Conservation (phyloP, 2,888 invertebrate species). For the Xestobium rufovillosum region DNA sequence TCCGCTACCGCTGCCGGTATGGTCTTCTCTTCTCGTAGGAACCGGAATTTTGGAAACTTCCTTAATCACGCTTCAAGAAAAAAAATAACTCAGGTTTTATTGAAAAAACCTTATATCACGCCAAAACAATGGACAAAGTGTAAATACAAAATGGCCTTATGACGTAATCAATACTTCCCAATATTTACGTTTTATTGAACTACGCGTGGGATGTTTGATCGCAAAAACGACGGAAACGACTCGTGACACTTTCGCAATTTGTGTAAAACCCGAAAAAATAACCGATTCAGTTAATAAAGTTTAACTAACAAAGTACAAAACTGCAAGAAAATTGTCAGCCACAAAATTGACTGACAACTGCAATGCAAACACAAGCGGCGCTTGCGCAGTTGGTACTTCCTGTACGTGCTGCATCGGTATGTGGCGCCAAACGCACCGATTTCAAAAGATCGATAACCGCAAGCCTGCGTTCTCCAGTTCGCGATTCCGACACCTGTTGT, state of each 20-base stretch:
- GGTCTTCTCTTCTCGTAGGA: slow-evolving; percentile 74
- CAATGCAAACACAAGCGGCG: slow-evolving; percentile 5
- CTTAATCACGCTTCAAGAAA: slow-evolving; percentile 16
- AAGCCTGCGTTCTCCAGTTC: no score
- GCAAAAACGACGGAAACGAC: neutral
- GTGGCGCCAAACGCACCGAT: no score
- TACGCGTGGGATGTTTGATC: neutral
- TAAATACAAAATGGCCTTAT: slow-evolving; percentile 43
- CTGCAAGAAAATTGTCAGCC: no score
- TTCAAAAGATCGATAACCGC: no score
- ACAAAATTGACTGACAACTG: no score
- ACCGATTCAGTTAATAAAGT: slow-evolving; percentile 3
- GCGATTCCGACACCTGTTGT: no score
- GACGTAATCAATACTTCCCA: slow-evolving; percentile 40
- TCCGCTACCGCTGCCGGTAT: slow-evolving; percentile 66
- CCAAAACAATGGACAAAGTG: slow-evolving; percentile 31
- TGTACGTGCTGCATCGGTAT: no score
- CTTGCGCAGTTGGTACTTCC: no score
- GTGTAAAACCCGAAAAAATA: neutral
- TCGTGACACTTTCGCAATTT: neutral
- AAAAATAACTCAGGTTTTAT: slow-evolving; percentile 22
- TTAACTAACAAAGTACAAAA: no score
- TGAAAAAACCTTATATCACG: slow-evolving; percentile 32
- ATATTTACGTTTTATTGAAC: slow-evolving; percentile 27
- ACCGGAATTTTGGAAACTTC: slow-evolving; percentile 69